Conservation (phyloP, 2,888 invertebrate species). For the Euplexia lucipara region DNA sequence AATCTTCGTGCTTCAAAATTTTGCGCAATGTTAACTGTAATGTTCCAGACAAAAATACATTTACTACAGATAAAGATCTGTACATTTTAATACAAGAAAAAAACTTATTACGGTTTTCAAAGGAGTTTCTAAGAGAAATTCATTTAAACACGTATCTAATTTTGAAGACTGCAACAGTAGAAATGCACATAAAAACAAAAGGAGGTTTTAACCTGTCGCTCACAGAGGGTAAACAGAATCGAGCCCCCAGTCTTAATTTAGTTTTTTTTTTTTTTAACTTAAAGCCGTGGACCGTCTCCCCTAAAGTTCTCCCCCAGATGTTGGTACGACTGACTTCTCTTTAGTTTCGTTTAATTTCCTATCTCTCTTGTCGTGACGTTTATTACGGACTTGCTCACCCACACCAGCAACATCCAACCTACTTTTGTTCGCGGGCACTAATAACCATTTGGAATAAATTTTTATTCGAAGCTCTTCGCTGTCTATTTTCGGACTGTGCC, state of each 20-base stretch:
- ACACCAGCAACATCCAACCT: conserved; percentile 75
- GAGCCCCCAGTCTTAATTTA: conserved; percentile 82
- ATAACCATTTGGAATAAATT: conserved; percentile 88
- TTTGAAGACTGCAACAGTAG: conserved; percentile 45
- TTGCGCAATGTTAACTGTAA: not conserved
- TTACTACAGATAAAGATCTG: not conserved
- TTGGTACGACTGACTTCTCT: conserved; percentile 83
- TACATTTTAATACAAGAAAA: conserved; percentile 14
- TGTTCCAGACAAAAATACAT: not conserved
- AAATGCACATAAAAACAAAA: conserved; percentile 70
- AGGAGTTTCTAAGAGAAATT: conserved; percentile 27
- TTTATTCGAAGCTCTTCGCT: conserved; percentile 80
- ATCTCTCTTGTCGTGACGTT: conserved; percentile 87
- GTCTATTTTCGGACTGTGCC: conserved; percentile 83
- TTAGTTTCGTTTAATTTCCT: conserved; percentile 90
- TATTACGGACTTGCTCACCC: conserved; percentile 82
- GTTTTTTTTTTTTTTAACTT: conserved; percentile 74
- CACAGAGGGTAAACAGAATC: conserved; percentile 85
- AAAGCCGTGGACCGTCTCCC: conserved; percentile 63
- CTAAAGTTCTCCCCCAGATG: conserved; percentile 83
- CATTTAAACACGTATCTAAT: conserved; percentile 56
- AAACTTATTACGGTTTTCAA: conserved; percentile 24
- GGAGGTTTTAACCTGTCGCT: conserved; percentile 81
- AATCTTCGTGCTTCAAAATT: not conserved
- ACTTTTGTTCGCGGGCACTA: conserved; percentile 84